phyloP scores from a whole-genome alignment of 2,113 vertebrate genomes.

The Hippocampus abdominalis region DNA sequence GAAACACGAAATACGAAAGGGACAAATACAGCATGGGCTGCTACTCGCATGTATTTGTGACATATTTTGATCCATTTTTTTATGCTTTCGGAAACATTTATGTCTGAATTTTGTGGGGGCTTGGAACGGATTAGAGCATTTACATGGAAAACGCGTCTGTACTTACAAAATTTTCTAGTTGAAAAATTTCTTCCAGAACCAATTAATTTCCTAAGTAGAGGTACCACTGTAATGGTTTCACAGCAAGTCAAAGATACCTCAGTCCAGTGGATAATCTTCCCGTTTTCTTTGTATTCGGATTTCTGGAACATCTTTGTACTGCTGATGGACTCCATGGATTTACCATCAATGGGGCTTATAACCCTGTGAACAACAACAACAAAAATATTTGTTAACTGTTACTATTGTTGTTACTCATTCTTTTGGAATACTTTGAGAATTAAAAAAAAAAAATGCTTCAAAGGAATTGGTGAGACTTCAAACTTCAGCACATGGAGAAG shows the following conservation, averaged over 20 bases:
- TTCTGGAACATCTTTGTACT: constrained; percentile 96
- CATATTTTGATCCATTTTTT: too few relatives aligned
- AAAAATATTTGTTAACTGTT: not conserved
- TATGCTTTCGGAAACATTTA: too few relatives aligned
- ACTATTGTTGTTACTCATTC: not conserved
- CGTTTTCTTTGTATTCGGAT: constrained; percentile 95
- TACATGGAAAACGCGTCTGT: too few relatives aligned
- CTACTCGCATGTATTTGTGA: too few relatives aligned
- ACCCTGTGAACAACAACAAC: constrained; percentile 66
- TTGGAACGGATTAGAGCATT: too few relatives aligned
- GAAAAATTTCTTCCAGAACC: rapidly evolving
- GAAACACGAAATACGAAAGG: too few relatives aligned
- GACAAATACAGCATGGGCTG: too few relatives aligned
- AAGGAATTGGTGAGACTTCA: not conserved
- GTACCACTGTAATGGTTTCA: not conserved
- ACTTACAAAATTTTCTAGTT: too few relatives aligned
- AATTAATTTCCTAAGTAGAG: not conserved
- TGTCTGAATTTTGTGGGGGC: too few relatives aligned
- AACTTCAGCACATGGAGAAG: not conserved
- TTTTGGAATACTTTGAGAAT: not conserved
- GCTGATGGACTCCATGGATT: constrained; percentile 93
- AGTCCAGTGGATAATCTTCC: constrained; percentile 97
- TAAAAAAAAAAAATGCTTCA: not conserved
- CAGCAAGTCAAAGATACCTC: constrained; percentile 73
- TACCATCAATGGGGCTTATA: constrained; percentile 92